phyloP scores from a whole-genome alignment of 35 echinoderm and acorn worm species.

The Ptychodera flava region DNA sequence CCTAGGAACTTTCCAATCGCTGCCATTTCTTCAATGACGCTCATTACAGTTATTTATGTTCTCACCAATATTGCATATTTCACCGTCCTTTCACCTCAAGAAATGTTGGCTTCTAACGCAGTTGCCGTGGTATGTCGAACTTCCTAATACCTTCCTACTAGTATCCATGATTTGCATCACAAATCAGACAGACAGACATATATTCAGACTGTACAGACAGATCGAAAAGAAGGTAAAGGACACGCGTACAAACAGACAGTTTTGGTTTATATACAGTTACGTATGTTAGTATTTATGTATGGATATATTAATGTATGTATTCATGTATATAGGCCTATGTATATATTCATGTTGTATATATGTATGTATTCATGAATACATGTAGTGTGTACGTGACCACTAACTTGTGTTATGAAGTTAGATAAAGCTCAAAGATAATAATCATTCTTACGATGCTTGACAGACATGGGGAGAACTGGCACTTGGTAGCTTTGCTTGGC shows the following conservation, averaged over 20 bases:
- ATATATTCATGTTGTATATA: no score
- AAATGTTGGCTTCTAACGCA: constrained; percentile 47
- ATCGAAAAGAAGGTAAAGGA: not conserved
- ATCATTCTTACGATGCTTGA: no score
- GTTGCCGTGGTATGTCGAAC: constrained; percentile 50
- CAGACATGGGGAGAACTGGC: constrained; percentile 88
- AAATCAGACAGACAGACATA: not conserved
- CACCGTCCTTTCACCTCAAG: constrained; percentile 44
- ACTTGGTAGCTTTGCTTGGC: constrained; percentile 82
- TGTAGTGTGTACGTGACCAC: no score
- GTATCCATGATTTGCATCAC: no score
- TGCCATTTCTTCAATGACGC: constrained; percentile 43
- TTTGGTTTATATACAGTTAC: no score
- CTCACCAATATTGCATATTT: constrained; percentile 68
- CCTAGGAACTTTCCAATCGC: constrained; percentile 66
- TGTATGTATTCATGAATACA: no score
- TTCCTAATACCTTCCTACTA: no score
- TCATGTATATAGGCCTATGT: no score
- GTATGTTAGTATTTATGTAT: no score
- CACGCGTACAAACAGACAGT: not conserved
- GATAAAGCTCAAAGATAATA: no score
- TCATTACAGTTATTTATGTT: constrained; percentile 58
- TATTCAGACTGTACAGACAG: not conserved
- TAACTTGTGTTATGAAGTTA: no score
- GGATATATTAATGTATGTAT: no score